Conservation (phyloP, 2,113 vertebrate genomes). For the Sclerurus mexicanus region DNA sequence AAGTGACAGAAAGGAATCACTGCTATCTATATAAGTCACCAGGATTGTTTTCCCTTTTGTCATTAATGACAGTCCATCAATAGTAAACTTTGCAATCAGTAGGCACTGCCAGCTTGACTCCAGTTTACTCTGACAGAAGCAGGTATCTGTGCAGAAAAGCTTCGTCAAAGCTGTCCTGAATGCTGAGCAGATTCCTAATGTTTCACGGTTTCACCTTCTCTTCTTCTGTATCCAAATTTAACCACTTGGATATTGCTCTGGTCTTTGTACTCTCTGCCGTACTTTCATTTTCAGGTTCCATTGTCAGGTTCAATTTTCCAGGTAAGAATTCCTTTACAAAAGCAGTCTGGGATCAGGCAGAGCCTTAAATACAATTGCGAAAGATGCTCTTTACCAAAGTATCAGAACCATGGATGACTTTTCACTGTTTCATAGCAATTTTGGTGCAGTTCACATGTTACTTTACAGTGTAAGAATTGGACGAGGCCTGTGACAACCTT, state of each 20-base stretch:
- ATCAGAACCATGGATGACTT: not conserved
- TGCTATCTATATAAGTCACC: not conserved
- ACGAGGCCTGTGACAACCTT: not conserved
- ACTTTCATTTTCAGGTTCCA: not conserved
- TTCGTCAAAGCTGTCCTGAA: not conserved
- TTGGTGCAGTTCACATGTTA: rapidly evolving
- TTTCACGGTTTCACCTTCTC: not conserved
- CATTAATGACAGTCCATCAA: not conserved
- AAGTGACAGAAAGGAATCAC: not conserved
- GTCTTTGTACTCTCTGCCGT: not conserved
- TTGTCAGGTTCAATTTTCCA: not conserved
- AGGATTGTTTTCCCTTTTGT: not conserved
- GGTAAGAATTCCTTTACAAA: not conserved
- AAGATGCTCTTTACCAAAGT: not conserved
- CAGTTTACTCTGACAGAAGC: not conserved
- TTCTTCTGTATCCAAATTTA: not conserved
- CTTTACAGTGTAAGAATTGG: not conserved
- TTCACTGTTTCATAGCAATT: not conserved
- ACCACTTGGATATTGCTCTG: not conserved
- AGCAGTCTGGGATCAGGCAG: not conserved
- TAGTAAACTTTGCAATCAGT: not conserved
- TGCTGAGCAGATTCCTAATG: not conserved
- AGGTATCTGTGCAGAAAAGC: not conserved
- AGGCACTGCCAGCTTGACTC: not conserved
- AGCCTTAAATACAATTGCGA: not conserved